These are phyloP conservation scores for Myotis pilosus DNA, from an alignment of 2,797 vertebrate genomes.

Conservation along the genomic window DNA sequence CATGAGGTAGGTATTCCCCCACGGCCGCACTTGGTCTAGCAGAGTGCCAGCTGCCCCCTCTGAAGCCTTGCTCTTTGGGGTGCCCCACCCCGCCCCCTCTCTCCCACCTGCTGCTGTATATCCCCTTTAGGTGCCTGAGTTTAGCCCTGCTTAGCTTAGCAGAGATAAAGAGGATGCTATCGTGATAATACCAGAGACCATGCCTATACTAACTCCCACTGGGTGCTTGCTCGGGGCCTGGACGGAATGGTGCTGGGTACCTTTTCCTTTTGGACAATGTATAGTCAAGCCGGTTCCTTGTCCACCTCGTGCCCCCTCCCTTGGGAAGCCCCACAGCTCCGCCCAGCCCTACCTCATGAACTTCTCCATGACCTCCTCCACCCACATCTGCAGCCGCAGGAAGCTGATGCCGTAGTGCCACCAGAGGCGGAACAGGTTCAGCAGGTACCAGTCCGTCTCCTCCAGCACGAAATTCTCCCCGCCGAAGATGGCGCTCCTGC, in stretches of 20 bases:
- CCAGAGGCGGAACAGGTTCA: slow-evolving; percentile 97
- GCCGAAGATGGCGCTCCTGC: slow-evolving; percentile 94
- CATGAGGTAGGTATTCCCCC: not conserved
- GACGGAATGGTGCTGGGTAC: too few relatives aligned
- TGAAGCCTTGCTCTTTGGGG: not conserved
- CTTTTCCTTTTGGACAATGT: not conserved
- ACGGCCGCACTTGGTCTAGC: rapidly evolving
- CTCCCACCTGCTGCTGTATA: not conserved
- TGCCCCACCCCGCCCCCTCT: not conserved
- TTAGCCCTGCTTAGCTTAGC: not conserved
- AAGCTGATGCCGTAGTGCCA: slow-evolving; percentile 99
- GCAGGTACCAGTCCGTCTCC: slow-evolving; percentile 98
- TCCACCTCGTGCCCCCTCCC: too few relatives aligned
- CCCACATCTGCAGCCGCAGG: slow-evolving; percentile 99
- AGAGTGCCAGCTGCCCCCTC: not conserved
- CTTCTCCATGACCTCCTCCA: slow-evolving; percentile 99
- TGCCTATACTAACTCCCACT: rapidly evolving
- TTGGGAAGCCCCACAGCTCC: not conserved
- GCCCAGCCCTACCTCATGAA: slow-evolving; percentile 93
- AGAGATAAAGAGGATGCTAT: not conserved
- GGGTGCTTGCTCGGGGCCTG: not conserved
- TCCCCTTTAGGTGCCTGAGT: not conserved
- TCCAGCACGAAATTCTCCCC: slow-evolving; percentile 94
- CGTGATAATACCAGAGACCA: not conserved
- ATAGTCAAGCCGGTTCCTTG: not conserved